Conservation (phyloP, 2,888 invertebrate species). For the Brachyptera risi region DNA sequence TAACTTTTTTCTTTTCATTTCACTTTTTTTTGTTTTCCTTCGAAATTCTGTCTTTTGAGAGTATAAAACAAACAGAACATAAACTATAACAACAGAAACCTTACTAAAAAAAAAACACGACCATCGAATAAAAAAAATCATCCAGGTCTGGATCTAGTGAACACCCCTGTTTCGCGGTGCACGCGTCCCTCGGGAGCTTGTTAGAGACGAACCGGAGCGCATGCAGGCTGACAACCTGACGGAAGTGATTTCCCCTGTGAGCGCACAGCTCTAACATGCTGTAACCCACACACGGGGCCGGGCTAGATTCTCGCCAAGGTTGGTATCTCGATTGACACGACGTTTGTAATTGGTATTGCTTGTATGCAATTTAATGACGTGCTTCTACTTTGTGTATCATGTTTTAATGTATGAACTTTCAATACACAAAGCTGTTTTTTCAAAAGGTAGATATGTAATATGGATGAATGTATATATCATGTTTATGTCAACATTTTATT, state of each 20-base stretch:
- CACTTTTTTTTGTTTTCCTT: neutral
- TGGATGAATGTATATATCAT: too few species aligned
- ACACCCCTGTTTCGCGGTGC: slow-evolving; percentile 1
- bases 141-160: neutral
- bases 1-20: too few species aligned
- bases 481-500: too few species aligned
- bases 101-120: too few species aligned
- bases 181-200: slow-evolving; percentile 1
- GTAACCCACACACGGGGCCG: neutral
- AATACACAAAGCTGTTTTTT: too few species aligned
- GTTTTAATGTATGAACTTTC: too few species aligned
- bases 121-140: too few species aligned
- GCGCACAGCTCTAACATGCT: neutral
- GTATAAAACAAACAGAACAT: too few species aligned
- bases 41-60: neutral
- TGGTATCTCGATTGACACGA: neutral
- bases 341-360: slow-evolving; percentile 2
- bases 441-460: too few species aligned
- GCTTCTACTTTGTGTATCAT: too few species aligned
- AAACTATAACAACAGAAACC: too few species aligned
- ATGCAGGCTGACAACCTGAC: slow-evolving; percentile 2
- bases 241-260: neutral
- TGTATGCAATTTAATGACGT: slow-evolving; percentile 2
- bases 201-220: neutral
- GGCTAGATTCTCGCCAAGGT: neutral